These are phyloP conservation scores for Perdita meconis DNA, from an alignment of 2,888 invertebrate genomes.

Conservation along the genomic window DNA sequence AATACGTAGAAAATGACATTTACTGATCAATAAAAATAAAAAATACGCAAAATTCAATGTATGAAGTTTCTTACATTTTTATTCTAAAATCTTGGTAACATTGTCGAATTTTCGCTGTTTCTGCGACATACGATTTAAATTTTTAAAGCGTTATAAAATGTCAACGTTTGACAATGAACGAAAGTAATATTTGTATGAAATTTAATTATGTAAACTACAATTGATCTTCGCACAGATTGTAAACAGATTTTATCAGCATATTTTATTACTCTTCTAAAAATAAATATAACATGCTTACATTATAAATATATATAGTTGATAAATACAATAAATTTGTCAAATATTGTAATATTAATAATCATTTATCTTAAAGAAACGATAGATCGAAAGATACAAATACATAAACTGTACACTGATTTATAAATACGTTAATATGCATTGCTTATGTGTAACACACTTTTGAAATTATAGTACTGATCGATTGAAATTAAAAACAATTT, in stretches of 20 bases:
- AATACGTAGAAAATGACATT: constrained; percentile 10
- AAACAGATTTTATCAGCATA: constrained; percentile 16
- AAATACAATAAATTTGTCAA: constrained; percentile 3
- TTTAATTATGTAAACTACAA: no score
- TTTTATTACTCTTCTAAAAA: constrained; percentile 53
- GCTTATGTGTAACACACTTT: constrained; percentile 22
- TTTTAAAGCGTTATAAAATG: constrained; percentile 13
- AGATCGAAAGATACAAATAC: constrained; percentile 18
- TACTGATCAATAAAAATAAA: no score
- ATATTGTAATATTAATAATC: constrained; percentile 2
- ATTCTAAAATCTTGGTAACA: constrained; percentile 29
- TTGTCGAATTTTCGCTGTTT: constrained; percentile 8
- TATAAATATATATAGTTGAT: constrained; percentile 30
- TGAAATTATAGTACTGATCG: constrained; percentile 11
- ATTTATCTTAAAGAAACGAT: constrained; percentile 21
- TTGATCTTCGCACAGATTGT: not conserved
- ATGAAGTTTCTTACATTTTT: not conserved
- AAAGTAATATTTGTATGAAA: no score
- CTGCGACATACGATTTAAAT: constrained; percentile 18
- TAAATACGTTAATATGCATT: constrained; percentile 25
- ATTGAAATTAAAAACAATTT: constrained; percentile 22
- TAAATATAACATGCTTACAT: constrained; percentile 44
- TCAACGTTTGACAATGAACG: no score
- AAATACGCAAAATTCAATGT: no score
- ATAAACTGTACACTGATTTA: constrained; percentile 33